Base-by-base conservation (phyloP, 92 coral and sea anemone genomes). In the Anthopleura xanthogrammica region DNA sequence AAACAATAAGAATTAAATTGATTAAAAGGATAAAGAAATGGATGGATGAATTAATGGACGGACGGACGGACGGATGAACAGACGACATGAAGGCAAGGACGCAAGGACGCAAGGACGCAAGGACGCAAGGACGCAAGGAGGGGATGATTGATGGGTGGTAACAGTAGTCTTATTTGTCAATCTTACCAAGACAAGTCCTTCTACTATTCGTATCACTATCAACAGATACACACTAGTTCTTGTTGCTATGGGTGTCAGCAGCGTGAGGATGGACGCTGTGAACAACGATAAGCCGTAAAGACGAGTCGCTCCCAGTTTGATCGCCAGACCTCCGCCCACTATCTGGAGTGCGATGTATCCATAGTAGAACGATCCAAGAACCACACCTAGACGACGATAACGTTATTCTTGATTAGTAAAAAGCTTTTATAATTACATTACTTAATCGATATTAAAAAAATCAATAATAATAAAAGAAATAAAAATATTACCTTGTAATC, bases 341-440 rank as follows among this genome's bases (percentile, higher is more conserved):
- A 95, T 86, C 68, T 95, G 98, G 13, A 91, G 82, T 36, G 94
- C 85, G 48, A 93, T 85, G 72, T 95, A 95, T 13, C 98, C 98
- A 79, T 94, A 95, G 64, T 94, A 95, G 79, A 95, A 94, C 42
- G 98, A 93, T 0, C 98, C 98, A 1, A 95, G 93, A 1, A 95
- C 94, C 5, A 91, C 87, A 16, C 98, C 98, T 95, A 60, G 1
- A 48, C 40, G 12, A 20, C 19, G 70, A 22, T 5, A 60, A 8
- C 11, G 78, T 36, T 29, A 23, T 1, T 23, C 7, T 12, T 40
- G n/a, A 20, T 36, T 20, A 36, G 9, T 13, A 16, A 41, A 11
- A 10, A 12, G 36, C 12, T 55, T 29, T 29, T 29, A 29, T 29
- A 29, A 29, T 29, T 29, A 29, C 36, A 29, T 29, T 29, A 29